Conservation (phyloP, 1,140 invertebrate species). For the Temnothorax longispinosus region DNA sequence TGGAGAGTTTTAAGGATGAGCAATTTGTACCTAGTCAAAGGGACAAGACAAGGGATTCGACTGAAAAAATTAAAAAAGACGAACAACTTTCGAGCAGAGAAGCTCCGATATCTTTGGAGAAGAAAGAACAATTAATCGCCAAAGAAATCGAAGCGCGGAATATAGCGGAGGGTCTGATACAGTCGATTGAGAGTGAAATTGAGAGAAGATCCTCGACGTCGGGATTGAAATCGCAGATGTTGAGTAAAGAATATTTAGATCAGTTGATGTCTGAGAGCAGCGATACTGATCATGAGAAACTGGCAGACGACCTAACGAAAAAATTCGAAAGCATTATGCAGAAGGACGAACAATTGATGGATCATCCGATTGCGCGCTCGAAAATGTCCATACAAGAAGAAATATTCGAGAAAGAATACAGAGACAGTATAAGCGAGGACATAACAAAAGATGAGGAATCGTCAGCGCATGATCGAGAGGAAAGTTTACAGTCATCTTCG, state of each 20-base stretch:
- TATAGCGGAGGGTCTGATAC: constrained; percentile 79
- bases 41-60: neutral
- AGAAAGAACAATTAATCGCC: constrained; percentile 69
- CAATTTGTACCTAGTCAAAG: constrained; percentile 57
- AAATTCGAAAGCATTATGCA: constrained; percentile 80
- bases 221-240: constrained; percentile 66
- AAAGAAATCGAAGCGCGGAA: constrained; percentile 79
- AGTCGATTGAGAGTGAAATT: constrained; percentile 82
- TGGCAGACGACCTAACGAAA: constrained; percentile 81
- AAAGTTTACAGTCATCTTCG: constrained; percentile 75
- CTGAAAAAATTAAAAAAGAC: neutral
- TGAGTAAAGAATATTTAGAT: constrained; percentile 69
- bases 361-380: constrained; percentile 14
- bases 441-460: constrained; percentile 82
- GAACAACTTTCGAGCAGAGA: neutral
- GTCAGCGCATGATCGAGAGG: constrained; percentile 74
- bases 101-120: constrained; percentile 67
- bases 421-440: constrained; percentile 80
- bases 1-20: constrained; percentile 49
- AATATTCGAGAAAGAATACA: constrained; percentile 72
- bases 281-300: constrained; percentile 77
- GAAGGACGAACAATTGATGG: constrained; percentile 44
- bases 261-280: constrained; percentile 66
- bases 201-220: constrained; percentile 75
- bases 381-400: constrained; percentile 65